Conservation (phyloP, 1,140 invertebrate genomes). For the Caenorhabditis elegans region DNA sequence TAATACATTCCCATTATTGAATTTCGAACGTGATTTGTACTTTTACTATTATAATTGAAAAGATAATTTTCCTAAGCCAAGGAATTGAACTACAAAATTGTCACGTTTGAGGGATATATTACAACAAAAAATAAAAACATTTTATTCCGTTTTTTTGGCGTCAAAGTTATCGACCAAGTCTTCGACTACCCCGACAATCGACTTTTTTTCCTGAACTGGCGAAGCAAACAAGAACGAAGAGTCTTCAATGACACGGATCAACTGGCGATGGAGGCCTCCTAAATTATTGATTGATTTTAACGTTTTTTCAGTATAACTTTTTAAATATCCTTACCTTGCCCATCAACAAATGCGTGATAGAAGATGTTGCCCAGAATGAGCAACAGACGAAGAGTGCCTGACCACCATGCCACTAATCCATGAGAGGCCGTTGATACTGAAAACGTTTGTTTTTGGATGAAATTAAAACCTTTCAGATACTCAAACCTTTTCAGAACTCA, state of each 20-base stretch:
- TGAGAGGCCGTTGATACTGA: slow-evolving; percentile 8
- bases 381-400: neutral
- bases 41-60: no score
- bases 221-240: neutral
- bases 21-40: no score
- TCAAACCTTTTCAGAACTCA: no score
- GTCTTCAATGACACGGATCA: neutral
- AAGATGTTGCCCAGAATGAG: slow-evolving; percentile 26
- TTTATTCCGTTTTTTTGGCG: neutral
- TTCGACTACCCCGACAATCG: neutral
- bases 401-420: neutral
- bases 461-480: no score
- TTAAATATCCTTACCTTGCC: neutral
- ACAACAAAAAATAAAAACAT: no score
- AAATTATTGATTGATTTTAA: neutral
- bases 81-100: no score
- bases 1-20: no score
- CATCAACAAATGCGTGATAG: slow-evolving; percentile 26
- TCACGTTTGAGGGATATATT: no score
- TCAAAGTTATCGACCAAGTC: neutral
- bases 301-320: neutral
- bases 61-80: no score
- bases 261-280: slow-evolving; percentile 20
- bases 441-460: no score
- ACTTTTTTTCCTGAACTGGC: neutral